These are phyloP conservation scores for Streblospio benedicti DNA, from an alignment of 1,140 invertebrate species.

Conservation along the genomic window DNA sequence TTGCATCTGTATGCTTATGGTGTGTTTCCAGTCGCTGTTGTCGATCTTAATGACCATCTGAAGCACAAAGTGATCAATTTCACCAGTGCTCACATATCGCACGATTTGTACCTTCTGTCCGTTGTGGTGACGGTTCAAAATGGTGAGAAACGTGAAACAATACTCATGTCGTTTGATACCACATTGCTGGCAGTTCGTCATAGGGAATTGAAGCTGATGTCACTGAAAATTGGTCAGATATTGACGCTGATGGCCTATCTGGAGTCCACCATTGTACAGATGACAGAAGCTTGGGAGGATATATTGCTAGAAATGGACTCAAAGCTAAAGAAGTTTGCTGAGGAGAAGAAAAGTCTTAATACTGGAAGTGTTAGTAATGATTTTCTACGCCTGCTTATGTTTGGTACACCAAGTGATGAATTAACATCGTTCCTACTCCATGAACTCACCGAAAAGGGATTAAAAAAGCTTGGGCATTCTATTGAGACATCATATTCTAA, in stretches of 20 bases:
- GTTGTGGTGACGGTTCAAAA: constrained; percentile 37
- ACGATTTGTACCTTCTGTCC: constrained; percentile 45
- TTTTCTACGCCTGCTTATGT: constrained; percentile 80
- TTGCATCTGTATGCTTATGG: constrained; percentile 74
- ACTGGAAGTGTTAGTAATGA: constrained; percentile 73
- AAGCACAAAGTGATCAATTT: constrained; percentile 19
- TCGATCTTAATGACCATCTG: constrained; percentile 51
- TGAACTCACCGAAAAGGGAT: constrained; percentile 85
- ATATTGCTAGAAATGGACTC: constrained; percentile 88
- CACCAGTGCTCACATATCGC: constrained; percentile 35
- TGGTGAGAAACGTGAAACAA: constrained; percentile 44
- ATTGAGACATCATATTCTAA: constrained; percentile 84
- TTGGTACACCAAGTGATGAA: constrained; percentile 67
- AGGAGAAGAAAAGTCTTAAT: constrained; percentile 49
- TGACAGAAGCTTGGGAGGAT: constrained; percentile 88
- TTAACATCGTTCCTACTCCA: constrained; percentile 71
- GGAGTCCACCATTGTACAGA: constrained; percentile 53
- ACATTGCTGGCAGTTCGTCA: constrained; percentile 58
- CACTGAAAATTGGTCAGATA: constrained; percentile 64
- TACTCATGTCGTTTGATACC: constrained; percentile 54
- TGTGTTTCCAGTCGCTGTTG: constrained; percentile 65
- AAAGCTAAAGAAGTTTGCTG: constrained; percentile 79
- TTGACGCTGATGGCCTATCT: constrained; percentile 42
- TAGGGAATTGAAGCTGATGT: constrained; percentile 61
- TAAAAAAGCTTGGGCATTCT: constrained; percentile 87